Evolutionary conservation across 1,140 invertebrate species (phyloP), one percentile per base, ranked within the genome.

Genomic region (Heliconius hewitsoni): DNA sequence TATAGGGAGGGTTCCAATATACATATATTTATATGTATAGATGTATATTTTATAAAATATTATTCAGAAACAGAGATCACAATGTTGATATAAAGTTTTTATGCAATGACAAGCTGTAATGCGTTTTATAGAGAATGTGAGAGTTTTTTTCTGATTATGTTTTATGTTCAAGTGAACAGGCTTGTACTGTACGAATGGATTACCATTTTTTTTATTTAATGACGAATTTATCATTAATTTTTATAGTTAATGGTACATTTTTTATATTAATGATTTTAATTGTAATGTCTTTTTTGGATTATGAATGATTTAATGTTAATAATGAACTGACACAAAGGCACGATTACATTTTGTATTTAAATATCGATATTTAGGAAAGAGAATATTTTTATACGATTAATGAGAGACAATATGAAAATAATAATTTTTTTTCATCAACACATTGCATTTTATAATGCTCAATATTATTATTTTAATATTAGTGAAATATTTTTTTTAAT

Each of bases 1-100:
- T 66, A 66, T 66, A 66, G 60, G 27, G 11, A 66, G 60, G 60
- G 23, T 57, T 57, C 55, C 55, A 57, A 57, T 57, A 46, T 46
- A 46, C 42, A 46, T 46, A 16, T 46, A 46, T 46, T 46, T 46
- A 55, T 55, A 23, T 57, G 19, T 57, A 66, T 66, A 66, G 1
- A 66, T 1, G 3, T 66, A 66, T 66, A 66, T 66, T 66, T 66
- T 66, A 30, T 66, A 66, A 5, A 27, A 30, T 66, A 66, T 66
- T 66, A 30, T 30, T 66, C 1, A 66, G 27, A 13, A 3, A 30
- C 11, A 5, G 3, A 27, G 60, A 57, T 23, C 55, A 57, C 19
- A 27, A 8, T 23, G 55, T 57, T 57, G 19, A 57, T 57, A 57
- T 57, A 18, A 57, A 57, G n/a, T 57, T 57, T 57, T 57, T 57